Percentiles rank a stretch among this genome's conserved stretches.
phyloP scores from a whole-genome alignment of 2,797 vertebrate species.

The Acomys russatus region DNA sequence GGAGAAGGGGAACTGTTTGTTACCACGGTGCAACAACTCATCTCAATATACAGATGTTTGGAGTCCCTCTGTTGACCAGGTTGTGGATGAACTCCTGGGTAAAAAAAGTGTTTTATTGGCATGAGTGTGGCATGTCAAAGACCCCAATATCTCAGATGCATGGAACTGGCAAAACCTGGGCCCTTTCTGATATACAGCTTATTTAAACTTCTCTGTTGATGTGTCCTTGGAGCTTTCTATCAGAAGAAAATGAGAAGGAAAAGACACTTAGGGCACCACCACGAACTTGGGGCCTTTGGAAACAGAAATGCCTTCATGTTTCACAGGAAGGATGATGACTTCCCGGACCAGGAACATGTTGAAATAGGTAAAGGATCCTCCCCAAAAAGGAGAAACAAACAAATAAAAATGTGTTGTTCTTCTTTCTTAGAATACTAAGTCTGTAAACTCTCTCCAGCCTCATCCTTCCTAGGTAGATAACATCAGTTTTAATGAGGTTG shows the following conservation, averaged over 20 bases:
- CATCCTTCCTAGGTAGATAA: neutral
- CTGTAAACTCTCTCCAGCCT: neutral
- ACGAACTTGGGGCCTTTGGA: neutral
- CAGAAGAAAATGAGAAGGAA: neutral
- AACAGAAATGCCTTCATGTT: neutral
- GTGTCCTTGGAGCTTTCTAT: neutral
- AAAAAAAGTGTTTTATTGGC: neutral
- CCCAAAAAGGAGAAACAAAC: neutral
- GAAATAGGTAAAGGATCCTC: neutral
- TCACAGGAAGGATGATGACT: neutral
- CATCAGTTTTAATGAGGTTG: neutral
- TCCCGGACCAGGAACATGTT: neutral
- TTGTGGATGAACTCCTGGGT: neutral
- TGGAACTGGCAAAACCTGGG: neutral
- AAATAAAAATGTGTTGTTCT: neutral
- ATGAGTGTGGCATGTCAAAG: neutral
- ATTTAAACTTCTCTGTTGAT: neutral
- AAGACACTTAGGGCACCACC: neutral
- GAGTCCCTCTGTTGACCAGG: neutral
- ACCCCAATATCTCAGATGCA: neutral
- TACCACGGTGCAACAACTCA: neutral
- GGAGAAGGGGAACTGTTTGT: neutral
- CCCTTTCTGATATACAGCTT: neutral
- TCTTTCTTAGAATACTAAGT: neutral
- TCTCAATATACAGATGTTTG: neutral